Base-by-base conservation (phyloP, 2,888 invertebrate species). In the Nebria salina region DNA sequence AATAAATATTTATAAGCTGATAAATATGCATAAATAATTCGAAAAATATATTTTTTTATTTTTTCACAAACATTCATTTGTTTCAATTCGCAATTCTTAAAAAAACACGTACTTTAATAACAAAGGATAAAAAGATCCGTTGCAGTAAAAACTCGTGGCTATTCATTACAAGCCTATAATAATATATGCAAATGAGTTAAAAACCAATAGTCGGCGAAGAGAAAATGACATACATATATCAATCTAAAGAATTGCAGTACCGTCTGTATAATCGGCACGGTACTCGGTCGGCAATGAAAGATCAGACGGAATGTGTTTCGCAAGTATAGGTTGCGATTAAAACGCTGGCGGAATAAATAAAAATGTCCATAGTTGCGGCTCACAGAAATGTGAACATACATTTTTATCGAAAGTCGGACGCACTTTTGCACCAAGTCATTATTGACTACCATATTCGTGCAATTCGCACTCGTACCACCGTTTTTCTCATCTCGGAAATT, bases 401-500 rank as follows among this genome's bases (percentile, higher is more conserved):
- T 70, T 70, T n/a, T 34, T 34, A 70, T 34, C 25, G 70, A 70
- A 54, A 8, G 54, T 34, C 70, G 70, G 15, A 54, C 54, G 54
- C 54, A 54, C 70, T 34, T 26, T 26, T 34, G 68, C 70, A 72
- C 70, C 54, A 41, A 68, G 77, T 77, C 72, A 77, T 77, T 77
- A 72, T 54, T 8, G 20, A 43, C 54, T 77, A 72, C 77, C 77
- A 72, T 77, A 77, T 77, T 77, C 72, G 77, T 70, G 54, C 64
- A 72, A 77, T 77, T 77, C 77, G 77, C 77, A 77, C 77, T 77
- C 34, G 72, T 72, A 42, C 34, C 72, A 64, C 64, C 25, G 64
- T 77, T 77, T 77, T 77, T 77, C 66, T 25, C 70, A 70, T 20
- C 70, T 20, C 2, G 70, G 11, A 11, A 26, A 70, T 25, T 70